Conservation (phyloP, 2,797 vertebrate species). For the Sebastes glaucus region DNA sequence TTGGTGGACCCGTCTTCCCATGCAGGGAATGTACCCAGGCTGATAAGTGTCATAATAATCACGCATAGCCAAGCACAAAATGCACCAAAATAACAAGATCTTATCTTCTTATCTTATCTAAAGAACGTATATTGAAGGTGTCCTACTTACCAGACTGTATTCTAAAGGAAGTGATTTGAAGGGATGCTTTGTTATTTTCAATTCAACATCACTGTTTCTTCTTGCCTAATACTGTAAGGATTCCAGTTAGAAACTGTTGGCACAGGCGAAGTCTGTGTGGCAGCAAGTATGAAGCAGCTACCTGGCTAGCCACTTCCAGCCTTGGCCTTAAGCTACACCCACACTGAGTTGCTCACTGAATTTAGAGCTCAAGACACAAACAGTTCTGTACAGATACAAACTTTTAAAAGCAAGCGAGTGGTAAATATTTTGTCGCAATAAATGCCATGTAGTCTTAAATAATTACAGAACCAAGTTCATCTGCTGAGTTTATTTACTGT, state of each 20-base stretch:
- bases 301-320: slow-evolving; percentile 22
- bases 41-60: neutral
- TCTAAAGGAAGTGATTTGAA: neutral
- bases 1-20: slow-evolving; percentile 8
- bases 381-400: neutral
- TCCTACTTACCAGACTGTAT: neutral
- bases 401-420: neutral
- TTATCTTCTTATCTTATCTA: no score
- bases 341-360: slow-evolving; percentile 12
- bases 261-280: neutral
- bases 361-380: slow-evolving; percentile 19
- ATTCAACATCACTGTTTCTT: neutral
- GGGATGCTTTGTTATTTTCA: neutral
- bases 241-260: slow-evolving; percentile 1
- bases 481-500: neutral
- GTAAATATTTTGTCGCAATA: neutral
- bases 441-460: neutral
- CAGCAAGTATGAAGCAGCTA: slow-evolving; percentile 6
- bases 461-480: neutral
- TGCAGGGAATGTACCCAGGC: neutral
- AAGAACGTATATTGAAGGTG: neutral
- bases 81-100: neutral
- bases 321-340: slow-evolving; percentile 16
- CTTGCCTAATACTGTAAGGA: neutral
- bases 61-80: slow-evolving; percentile 8